These are phyloP conservation scores for Eledone cirrhosa DNA, from an alignment of 2,888 invertebrate species.

Conservation along the genomic window DNA sequence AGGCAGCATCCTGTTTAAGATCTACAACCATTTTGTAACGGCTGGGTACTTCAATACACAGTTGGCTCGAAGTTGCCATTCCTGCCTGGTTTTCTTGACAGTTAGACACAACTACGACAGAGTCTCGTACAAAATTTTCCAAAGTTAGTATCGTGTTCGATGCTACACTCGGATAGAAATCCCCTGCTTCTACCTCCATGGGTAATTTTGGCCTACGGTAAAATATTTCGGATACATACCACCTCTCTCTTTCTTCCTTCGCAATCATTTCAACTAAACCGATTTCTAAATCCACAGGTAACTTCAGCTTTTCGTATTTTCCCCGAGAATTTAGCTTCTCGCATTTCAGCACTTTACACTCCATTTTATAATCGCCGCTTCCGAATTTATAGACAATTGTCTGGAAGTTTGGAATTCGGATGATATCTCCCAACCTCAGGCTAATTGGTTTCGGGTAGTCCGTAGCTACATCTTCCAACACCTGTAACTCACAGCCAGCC, in stretches of 20 bases:
- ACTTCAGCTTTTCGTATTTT: conserved; percentile 12
- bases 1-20: not conserved
- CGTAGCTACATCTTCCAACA: conserved; percentile 23
- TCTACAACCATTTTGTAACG: conserved; percentile 22
- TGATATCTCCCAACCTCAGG: not conserved
- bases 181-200: not conserved
- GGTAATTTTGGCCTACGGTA: not conserved
- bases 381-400: not conserved
- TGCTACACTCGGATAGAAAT: not conserved
- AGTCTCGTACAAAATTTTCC: conserved; percentile 11
- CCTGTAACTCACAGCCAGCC: not conserved
- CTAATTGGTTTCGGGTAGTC: conserved; percentile 5
- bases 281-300: conserved; percentile 14
- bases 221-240: not conserved
- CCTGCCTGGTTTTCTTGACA: not conserved
- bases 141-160: not conserved
- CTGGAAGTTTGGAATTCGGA: conserved; percentile 16
- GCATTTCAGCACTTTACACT: conserved; percentile 18
- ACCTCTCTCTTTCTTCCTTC: not conserved
- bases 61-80: not conserved
- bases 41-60: conserved; percentile 17
- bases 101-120: not conserved
- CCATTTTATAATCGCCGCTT: not conserved
- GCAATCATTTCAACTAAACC: conserved; percentile 1
- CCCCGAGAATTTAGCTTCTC: conserved; percentile 14